These are phyloP conservation scores for Callorhinus ursinus DNA, from an alignment of 2,113 vertebrate species.

Conservation along the genomic window DNA sequence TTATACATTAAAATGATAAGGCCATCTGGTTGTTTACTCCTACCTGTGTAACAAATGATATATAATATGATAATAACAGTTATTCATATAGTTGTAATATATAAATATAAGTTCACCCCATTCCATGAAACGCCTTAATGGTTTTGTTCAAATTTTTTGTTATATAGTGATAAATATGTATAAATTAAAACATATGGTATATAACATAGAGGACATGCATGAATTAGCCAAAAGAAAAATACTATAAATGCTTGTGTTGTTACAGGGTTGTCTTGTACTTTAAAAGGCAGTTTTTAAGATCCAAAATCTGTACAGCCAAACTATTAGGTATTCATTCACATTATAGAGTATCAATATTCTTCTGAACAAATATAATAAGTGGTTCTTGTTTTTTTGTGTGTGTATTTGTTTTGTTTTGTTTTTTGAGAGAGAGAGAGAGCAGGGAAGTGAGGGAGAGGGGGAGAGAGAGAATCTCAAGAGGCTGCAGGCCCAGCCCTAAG, in stretches of 20 bases:
- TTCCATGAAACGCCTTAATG: neutral
- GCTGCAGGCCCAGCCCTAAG: neutral
- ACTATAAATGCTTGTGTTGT: neutral
- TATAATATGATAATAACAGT: neutral
- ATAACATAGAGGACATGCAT: neutral
- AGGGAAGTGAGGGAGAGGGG: neutral
- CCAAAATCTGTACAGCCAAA: neutral
- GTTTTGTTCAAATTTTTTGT: slow-evolving; percentile 33
- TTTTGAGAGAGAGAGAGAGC: neutral
- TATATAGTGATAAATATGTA: neutral
- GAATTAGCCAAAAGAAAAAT: slow-evolving; percentile 14
- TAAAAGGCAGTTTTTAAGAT: slow-evolving; percentile 22
- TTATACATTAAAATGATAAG: neutral
- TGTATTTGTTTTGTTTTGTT: neutral
- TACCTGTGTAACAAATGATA: neutral
- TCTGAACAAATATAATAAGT: neutral
- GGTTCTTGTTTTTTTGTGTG: neutral
- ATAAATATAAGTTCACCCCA: neutral
- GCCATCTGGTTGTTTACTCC: slow-evolving; percentile 4
- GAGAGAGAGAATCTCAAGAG: neutral
- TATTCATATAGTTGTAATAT: neutral
- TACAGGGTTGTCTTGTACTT: neutral
- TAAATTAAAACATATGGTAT: slow-evolving; percentile 24
- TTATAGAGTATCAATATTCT: neutral
- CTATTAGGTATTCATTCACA: neutral